Conservation (phyloP, 1,140 invertebrate species). For the Rhopalosiphum maidis region DNA sequence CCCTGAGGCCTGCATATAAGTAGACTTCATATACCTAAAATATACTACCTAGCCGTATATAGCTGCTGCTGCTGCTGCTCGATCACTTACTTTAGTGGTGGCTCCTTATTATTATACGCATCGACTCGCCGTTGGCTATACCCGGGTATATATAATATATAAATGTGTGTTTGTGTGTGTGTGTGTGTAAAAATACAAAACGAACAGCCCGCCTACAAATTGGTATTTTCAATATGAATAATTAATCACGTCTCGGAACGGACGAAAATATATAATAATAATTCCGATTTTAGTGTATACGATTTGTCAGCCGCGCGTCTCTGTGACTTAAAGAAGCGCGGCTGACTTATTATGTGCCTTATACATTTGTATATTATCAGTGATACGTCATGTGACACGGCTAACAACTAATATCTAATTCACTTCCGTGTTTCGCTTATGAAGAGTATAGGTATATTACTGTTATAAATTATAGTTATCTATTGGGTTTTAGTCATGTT, state of each 20-base stretch:
- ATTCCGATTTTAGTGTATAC: neutral
- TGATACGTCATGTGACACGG: too few relatives aligned
- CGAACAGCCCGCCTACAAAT: conserved; percentile 34
- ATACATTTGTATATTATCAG: neutral
- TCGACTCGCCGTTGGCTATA: conserved; percentile 21
- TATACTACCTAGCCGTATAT: neutral
- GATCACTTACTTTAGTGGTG: conserved; percentile 30
- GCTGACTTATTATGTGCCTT: neutral
- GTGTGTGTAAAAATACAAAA: neutral
- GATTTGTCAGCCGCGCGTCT: neutral
- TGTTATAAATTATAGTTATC: neutral
- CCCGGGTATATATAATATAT: conserved; percentile 13
- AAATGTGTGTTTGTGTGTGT: neutral
- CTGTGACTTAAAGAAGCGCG: neutral
- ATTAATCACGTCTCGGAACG: conserved; percentile 32
- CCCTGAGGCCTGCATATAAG: conserved; percentile 11
- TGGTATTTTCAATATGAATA: conserved; percentile 53
- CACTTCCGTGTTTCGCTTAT: neutral
- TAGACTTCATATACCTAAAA: conserved; percentile 4
- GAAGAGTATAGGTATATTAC: neutral
- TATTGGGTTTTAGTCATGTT: neutral
- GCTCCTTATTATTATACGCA: conserved; percentile 42
- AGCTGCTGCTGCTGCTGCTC: neutral
- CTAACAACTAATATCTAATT: neutral
- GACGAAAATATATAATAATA: conserved; percentile 37